Evolutionary conservation across 2,113 vertebrate genomes (phyloP).

Genomic region (Silurus meridionalis): DNA sequence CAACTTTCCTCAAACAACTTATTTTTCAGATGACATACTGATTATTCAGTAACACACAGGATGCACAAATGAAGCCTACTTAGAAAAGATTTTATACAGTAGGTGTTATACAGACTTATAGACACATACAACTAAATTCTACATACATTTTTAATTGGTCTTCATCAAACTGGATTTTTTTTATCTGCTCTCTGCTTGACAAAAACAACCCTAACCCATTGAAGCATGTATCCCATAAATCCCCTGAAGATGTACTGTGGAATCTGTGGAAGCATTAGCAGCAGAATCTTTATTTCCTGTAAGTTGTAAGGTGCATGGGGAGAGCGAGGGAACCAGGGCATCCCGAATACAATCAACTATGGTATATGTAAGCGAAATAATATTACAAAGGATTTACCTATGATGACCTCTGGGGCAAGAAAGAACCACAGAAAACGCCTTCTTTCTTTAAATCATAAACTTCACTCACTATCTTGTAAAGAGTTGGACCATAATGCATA

Average conservation of each 20-base stretch:
- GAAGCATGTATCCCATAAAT: too few relatives aligned
- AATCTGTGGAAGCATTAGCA: too few relatives aligned
- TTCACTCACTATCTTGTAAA: not conserved
- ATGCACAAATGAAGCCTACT: not conserved
- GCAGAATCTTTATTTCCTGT: too few relatives aligned
- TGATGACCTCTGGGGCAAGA: not conserved
- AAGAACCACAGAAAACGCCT: not conserved
- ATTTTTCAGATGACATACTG: not conserved
- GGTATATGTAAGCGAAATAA: not conserved
- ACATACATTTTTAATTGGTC: not conserved
- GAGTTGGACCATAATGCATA: not conserved
- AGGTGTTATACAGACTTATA: not conserved
- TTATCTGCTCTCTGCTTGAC: too few relatives aligned
- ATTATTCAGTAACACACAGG: not conserved
- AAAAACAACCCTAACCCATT: too few relatives aligned
- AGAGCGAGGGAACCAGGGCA: too few relatives aligned
- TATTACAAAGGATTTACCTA: not conserved
- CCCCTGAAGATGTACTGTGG: too few relatives aligned
- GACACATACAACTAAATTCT: not conserved
- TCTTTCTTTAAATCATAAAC: not conserved
- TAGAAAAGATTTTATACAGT: not conserved
- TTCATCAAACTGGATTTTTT: not conserved
- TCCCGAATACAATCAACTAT: too few relatives aligned
- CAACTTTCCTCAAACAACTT: not conserved
- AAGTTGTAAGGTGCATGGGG: too few relatives aligned